Evolutionary conservation across 2,797 vertebrate species (phyloP).

Genomic region (Pipistrellus pygmaeus): DNA sequence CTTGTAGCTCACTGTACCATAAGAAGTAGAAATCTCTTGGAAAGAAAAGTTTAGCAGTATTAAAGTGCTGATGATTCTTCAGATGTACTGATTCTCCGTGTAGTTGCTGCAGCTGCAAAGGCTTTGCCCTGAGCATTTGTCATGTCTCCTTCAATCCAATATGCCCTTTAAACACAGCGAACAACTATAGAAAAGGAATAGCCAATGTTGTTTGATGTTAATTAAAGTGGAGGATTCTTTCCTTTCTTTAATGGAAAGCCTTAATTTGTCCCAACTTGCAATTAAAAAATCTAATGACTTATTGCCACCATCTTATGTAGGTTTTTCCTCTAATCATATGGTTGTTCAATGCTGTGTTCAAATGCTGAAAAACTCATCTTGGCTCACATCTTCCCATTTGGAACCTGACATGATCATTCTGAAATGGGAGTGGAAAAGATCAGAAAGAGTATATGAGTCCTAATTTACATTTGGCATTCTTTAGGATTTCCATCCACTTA

Average conservation of each 20-base stretch:
- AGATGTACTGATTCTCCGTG: neutral
- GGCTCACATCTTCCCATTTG: neutral
- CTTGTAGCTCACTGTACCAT: slow-evolving; percentile 72
- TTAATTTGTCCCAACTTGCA: slow-evolving; percentile 34
- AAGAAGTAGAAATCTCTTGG: slow-evolving; percentile 71
- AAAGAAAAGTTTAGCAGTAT: slow-evolving; percentile 63
- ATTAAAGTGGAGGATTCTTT: slow-evolving; percentile 61
- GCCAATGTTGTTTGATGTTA: slow-evolving; percentile 63
- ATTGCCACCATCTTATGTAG: slow-evolving; percentile 20
- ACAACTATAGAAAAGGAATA: slow-evolving; percentile 56
- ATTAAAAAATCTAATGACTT: slow-evolving; percentile 59
- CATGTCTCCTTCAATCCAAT: slow-evolving; percentile 57
- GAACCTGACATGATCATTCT: neutral
- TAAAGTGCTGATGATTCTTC: slow-evolving; percentile 54
- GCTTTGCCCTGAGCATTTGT: slow-evolving; percentile 61
- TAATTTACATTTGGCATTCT: slow-evolving; percentile 14
- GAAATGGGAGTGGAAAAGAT: neutral
- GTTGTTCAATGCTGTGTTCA: slow-evolving; percentile 26
- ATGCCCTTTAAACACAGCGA: slow-evolving; percentile 65
- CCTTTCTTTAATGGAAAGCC: slow-evolving; percentile 45
- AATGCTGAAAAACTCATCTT: slow-evolving; percentile 45
- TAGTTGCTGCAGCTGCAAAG: slow-evolving; percentile 57
- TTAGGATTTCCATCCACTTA: neutral
- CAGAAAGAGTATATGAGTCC: neutral
- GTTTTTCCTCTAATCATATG: neutral